Evolutionary conservation across 2,888 invertebrate genomes (phyloP).

Genomic region (Acronicta psi): DNA sequence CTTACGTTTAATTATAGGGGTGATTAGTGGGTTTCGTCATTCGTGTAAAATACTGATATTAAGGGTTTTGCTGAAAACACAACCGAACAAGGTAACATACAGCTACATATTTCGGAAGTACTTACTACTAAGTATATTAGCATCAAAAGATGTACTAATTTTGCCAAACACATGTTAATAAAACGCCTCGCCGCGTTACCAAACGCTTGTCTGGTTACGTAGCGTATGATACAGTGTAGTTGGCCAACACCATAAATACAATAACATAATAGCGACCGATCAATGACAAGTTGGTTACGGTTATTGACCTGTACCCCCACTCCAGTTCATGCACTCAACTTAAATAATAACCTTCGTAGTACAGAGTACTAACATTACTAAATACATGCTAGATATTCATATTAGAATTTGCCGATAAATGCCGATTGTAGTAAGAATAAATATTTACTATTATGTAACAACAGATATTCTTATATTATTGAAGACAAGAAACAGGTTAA

Average conservation of each 20-base stretch:
- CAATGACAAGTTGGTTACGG: slow-evolving; percentile 39
- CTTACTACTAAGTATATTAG: too few relatives aligned
- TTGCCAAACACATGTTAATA: slow-evolving; percentile 2
- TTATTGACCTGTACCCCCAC: slow-evolving; percentile 21
- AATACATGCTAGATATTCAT: slow-evolving; percentile 5
- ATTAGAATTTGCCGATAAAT: slow-evolving; percentile 5
- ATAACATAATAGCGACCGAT: slow-evolving; percentile 23
- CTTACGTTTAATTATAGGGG: too few relatives aligned
- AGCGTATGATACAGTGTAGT: slow-evolving; percentile 11
- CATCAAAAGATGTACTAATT: slow-evolving; percentile 10
- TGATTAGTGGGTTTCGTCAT: too few relatives aligned
- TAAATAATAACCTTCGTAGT: slow-evolving; percentile 16
- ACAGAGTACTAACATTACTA: slow-evolving; percentile 1
- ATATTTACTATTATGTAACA: too few relatives aligned
- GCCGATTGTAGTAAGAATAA: too few relatives aligned
- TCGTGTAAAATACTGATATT: too few relatives aligned
- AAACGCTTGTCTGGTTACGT: not conserved
- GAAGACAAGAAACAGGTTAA: too few relatives aligned
- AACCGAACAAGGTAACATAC: not conserved
- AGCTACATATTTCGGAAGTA: not conserved
- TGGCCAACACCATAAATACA: slow-evolving; percentile 8
- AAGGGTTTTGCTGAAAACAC: not conserved
- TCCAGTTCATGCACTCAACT: slow-evolving; percentile 11
- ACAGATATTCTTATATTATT: too few relatives aligned
- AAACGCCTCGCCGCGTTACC: slow-evolving; percentile 10